Base-by-base conservation (phyloP, 2,888 invertebrate species). In the Pandemis corylana region DNA sequence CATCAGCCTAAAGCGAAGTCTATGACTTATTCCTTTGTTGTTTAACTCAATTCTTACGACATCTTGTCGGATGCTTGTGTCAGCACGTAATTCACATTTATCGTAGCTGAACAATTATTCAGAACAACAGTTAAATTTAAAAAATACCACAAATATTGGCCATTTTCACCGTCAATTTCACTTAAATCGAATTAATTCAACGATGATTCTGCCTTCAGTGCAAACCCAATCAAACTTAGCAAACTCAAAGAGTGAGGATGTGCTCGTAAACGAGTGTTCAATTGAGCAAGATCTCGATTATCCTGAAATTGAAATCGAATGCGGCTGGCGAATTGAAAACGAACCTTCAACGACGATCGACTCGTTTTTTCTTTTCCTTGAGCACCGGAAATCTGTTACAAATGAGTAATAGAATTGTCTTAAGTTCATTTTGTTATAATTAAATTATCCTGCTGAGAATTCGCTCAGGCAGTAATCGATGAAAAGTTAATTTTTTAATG, bases 221-320 rank as follows among this genome's bases (percentile, higher is more conserved):
- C 88, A 92, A 93, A 93, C 88, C 87, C 89, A 93, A 93, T 93
- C 91, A 93, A 91, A 90, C 87, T 90, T 84, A 79, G 89, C 90
- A 91, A 93, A 93, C 89, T 93, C 91, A 89, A 90, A 91, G 89
- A 91, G 85, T 86, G 88, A 85, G 85, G 86, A 86, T 88, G 89
- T 90, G 87, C 86, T 85, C 88, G 89, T 92, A 91, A 92, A 90
- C 92, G 92, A 91, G 89, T 92, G 90, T 91, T 93, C 93, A 92
- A 93, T 93, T 93, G 93, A 93, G 90, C 90, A 92, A 91, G 90
- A 90, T 91, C 91, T 91, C 90, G 90, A 92, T 92, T 92, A 92
- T 93, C 86, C 89, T 88, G 90, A 89, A 90, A 92, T 92, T 90
- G 90, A 89, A 93, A 91, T 90, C 88, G 90, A 90, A 90, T 86